A percentile compares a stretch with the other conserved stretches of the same genome.
Conservation (phyloP, 2,888 invertebrate species). For the Xylota segnis region DNA sequence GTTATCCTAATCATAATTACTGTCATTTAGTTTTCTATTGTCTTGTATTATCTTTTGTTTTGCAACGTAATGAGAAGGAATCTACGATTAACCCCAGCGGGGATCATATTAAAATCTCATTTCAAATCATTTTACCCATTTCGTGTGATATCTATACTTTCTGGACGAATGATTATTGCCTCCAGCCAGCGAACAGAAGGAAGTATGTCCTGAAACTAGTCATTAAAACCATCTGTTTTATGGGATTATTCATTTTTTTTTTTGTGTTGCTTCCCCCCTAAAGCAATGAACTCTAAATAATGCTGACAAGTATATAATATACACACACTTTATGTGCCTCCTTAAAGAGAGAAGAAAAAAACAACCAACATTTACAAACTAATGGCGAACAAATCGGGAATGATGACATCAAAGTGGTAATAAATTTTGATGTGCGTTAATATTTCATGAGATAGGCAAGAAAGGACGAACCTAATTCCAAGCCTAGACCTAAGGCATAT, state of each 20-base stretch:
- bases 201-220: constrained; percentile 3
- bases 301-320: constrained; percentile 7
- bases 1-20: constrained; percentile 33
- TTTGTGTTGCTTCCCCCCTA: too few relatives aligned
- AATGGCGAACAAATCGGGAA: constrained; percentile 54
- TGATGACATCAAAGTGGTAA: constrained; percentile 59
- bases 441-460: constrained; percentile 42
- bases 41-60: constrained; percentile 22
- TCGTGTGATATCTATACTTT: constrained; percentile 45
- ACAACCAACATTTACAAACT: background rate
- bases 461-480: background rate
- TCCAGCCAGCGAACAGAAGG: too few relatives aligned
- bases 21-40: constrained; percentile 29
- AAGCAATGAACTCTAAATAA: constrained; percentile 11
- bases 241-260: too few relatives aligned
- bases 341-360: too few relatives aligned
- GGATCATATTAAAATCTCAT: constrained; percentile 40
- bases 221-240: constrained; percentile 58
- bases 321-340: too few relatives aligned
- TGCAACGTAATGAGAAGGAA: constrained; percentile 21
- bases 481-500: too few relatives aligned
- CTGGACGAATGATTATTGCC: constrained; percentile 51
- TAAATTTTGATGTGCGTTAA: constrained; percentile 60
- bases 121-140: constrained; percentile 40
- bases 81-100: constrained; percentile 24